Base-by-base conservation (phyloP, 2,797 vertebrate species). In the Enoplosus armatus region DNA sequence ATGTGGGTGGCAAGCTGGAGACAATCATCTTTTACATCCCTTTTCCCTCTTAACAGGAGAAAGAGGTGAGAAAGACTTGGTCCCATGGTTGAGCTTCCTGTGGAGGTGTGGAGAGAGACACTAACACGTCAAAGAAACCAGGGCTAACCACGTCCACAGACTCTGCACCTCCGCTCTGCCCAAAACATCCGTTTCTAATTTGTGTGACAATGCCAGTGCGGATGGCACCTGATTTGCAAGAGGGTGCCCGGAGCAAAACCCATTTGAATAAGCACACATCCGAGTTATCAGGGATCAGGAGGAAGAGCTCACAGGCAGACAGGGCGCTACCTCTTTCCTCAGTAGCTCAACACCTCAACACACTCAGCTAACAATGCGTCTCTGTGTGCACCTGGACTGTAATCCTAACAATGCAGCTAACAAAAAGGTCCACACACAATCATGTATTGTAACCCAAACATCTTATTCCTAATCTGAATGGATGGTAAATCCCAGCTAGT, bases 251-350 rank as follows among this genome's bases (percentile, higher is more conserved):
- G 86, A 92, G 93, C 94, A 87, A 86, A 89, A 85, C 72, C 93
- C 90, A 95, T 95, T 96, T 96, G 95, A 94, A 95, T 95, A 94
- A 93, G 90, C 90, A 92, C 92, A 94, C 93, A 95, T 92, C 87
- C 83, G 87, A 92, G 92, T 94, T 93, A 94, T 93, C 93, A 87
- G 85, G 89, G 87, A 93, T 93, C 92, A 93, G 90, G 90, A 91
- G 90, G 85, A 88, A 85, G 81, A 89, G 84, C 88, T 92, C 84
- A 27, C 83, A 89, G 84, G 88, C 85, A 89, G 85, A 80, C 77
- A 80, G 79, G 85, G 85, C 2, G 27, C 87, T 86, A 73, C 86
- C 75, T 79, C 83, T 87, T 85, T 83, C 82, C 79, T 72, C 72
- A 67, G 78, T 75, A 71, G 72, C 90, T 84, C 81, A 86, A 86